Evolutionary conservation across 2,113 vertebrate genomes (phyloP).

Genomic region (Alligator sinensis): DNA sequence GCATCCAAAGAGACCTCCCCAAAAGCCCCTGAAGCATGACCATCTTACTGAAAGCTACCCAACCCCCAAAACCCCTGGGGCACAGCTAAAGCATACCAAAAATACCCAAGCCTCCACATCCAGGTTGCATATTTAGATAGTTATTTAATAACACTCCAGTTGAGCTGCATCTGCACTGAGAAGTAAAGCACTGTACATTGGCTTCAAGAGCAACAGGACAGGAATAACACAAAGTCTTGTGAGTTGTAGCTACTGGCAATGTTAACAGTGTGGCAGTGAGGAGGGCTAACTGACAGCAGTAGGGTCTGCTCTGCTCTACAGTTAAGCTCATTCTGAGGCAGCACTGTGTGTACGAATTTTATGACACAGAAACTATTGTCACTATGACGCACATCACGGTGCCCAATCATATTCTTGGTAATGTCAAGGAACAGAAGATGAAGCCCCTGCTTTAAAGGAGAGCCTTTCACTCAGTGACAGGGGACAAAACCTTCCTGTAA

Average conservation of each 20-base stretch:
- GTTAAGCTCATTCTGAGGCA: too few relatives aligned
- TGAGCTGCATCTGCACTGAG: accelerated
- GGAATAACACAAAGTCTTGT: accelerated
- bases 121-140: background rate
- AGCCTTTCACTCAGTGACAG: too few relatives aligned
- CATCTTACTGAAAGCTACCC: background rate
- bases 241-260: background rate
- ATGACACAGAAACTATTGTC: too few relatives aligned
- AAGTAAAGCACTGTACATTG: background rate
- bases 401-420: too few relatives aligned
- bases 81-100: background rate
- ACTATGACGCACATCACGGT: too few relatives aligned
- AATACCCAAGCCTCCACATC: background rate
- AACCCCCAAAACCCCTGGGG: background rate
- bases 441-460: too few relatives aligned
- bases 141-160: too few relatives aligned
- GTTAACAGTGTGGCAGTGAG: accelerated
- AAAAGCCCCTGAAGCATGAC: background rate
- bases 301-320: too few relatives aligned
- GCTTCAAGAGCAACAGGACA: background rate
- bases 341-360: too few relatives aligned
- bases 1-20: background rate
- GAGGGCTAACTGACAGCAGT: too few relatives aligned
- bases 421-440: too few relatives aligned
- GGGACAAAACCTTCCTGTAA: too few relatives aligned